phyloP scores from a whole-genome alignment of 2,797 vertebrate species.

The Pangasius mekongensis region DNA sequence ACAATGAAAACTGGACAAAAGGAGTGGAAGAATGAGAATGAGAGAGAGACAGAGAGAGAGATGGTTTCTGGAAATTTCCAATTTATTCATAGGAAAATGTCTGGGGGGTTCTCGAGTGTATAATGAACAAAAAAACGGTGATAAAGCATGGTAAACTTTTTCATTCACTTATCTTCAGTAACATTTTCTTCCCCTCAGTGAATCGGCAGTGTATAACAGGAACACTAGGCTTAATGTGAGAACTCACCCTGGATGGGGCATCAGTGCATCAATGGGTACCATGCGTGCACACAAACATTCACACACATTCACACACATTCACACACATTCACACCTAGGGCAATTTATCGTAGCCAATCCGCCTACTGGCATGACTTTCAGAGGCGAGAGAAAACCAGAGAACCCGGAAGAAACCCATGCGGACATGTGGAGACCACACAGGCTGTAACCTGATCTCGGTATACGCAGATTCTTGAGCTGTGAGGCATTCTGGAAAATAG shows the following conservation, averaged over 20 bases:
- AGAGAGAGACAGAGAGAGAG: neutral
- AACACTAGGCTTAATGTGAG: neutral
- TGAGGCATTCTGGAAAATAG: neutral
- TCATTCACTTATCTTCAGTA: neutral
- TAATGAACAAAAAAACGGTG: neutral
- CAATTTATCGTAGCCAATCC: neutral
- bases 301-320: neutral
- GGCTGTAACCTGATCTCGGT: neutral
- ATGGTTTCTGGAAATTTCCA: neutral
- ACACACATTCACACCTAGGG: neutral
- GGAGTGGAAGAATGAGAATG: neutral
- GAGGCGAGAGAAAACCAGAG: neutral
- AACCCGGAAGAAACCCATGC: neutral
- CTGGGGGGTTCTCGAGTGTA: neutral
- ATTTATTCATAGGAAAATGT: neutral
- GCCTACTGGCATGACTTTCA: neutral
- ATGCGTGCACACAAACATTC: neutral
- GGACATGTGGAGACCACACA: neutral
- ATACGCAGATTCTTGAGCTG: neutral
- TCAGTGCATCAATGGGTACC: neutral
- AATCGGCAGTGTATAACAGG: neutral
- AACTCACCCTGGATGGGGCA: neutral
- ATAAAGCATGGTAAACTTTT: neutral
- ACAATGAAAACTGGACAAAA: neutral
- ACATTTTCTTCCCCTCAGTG: neutral